Base-by-base conservation (phyloP, 2,888 invertebrate genomes). In the Hirtodrosophila duncani region DNA sequence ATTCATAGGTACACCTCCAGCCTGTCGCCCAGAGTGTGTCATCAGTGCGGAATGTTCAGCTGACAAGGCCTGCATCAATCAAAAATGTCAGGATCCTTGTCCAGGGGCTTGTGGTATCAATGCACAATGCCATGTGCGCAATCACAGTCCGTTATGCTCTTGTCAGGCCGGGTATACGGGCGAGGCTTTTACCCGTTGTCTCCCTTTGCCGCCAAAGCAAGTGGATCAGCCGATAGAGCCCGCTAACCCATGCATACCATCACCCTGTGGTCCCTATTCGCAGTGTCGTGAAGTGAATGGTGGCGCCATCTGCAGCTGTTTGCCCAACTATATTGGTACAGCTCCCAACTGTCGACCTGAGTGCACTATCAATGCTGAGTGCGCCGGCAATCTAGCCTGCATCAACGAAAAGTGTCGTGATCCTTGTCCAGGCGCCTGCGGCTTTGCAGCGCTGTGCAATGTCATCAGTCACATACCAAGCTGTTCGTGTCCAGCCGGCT, bases 91-190 rank as follows among this genome's bases (percentile, higher is more conserved):
- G 37, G 91, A 95, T 86, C 95, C 95, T 6, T 95, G 95, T 69
- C 89, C 90, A 2, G 93, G 93, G 36, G 91, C 92, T 29, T 96
- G 96, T 78, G 95, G 93, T 10, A 89, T 91, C 63, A 92, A 92
- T 78, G 92, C 95, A 6, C 89, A 91, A 44, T 96, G 96, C 69
- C 91, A 92, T 84, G 94, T 94, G 13, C 91, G 93, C 56, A 92
- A 93, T 72, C 95, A 96, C 81, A 93, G 93, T 82, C 95, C 95
- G 1, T 90, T 94, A 62, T 95, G 95, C 83, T 91, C 91, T 11
- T 95, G 95, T 82, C 90, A 91, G 58, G 86, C 90, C 9, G 90
- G 91, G 39, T 91, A 89, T 72, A 92, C 92, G 8, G 94, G 94
- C n/a, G 93, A 94, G 89, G 92, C 94, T 2, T 93, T 94, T 82